A percentile compares a stretch with the other conserved stretches of the same genome.
phyloP scores from a whole-genome alignment of 2,888 invertebrate genomes.

The Tubulanus polymorphus region DNA sequence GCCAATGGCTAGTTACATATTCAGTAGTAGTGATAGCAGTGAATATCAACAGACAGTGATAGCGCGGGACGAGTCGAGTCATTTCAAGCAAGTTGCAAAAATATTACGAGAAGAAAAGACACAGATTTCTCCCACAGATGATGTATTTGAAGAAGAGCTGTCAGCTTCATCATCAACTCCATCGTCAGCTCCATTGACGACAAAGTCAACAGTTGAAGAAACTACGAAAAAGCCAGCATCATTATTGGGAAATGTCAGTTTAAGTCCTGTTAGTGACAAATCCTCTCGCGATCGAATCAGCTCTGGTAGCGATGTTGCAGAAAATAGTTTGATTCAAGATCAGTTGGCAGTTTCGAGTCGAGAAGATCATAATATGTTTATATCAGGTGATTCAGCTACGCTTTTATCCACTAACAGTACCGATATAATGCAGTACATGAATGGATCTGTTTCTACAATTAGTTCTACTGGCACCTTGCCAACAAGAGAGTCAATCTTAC shows the following conservation, averaged over 20 bases:
- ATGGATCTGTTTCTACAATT: neutral
- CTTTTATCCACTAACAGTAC: neutral
- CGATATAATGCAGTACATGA: conserved; percentile 1
- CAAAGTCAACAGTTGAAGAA: neutral
- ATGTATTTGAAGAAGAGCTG: neutral
- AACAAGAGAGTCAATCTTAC: neutral
- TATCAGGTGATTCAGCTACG: neutral
- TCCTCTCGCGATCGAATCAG: neutral
- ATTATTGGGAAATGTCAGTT: neutral
- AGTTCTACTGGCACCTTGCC: neutral
- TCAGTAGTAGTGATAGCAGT: neutral
- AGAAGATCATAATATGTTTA: neutral
- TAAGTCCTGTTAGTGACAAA: neutral
- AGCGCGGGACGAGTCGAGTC: neutral
- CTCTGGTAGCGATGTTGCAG: neutral
- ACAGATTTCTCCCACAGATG: no score
- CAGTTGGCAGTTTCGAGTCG: neutral
- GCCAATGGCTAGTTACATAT: neutral
- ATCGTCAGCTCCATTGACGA: neutral
- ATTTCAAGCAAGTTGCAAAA: neutral
- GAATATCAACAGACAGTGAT: neutral
- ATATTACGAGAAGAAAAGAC: neutral
- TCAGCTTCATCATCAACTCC: no score
- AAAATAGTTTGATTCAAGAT: neutral
- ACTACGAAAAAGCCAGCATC: neutral